phyloP scores from a whole-genome alignment of 2,888 invertebrate genomes.

The Trichopria drosophilae region DNA sequence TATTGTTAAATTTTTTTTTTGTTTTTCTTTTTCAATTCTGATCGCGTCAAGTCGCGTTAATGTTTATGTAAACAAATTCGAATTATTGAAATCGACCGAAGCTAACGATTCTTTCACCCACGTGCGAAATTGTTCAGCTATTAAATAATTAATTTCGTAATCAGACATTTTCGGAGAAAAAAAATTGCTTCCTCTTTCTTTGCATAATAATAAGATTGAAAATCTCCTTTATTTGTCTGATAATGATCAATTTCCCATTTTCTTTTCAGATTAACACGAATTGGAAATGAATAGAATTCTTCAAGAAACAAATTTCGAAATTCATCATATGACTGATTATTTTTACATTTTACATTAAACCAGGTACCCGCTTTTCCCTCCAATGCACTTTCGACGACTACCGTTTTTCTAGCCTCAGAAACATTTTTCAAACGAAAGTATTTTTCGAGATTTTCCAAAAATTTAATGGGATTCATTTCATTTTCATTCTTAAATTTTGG shows the following conservation, averaged over 20 bases:
- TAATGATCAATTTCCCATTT: neutral
- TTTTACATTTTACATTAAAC: too few relatives aligned
- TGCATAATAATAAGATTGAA: neutral
- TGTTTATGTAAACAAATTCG: neutral
- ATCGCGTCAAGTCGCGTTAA: neutral
- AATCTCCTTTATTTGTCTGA: neutral
- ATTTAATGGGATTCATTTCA: too few relatives aligned
- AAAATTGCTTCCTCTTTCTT: neutral
- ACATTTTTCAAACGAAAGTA: too few relatives aligned
- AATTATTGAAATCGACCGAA: conserved; percentile 1
- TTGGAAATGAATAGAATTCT: conserved; percentile 2
- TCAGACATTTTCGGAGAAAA: too few relatives aligned
- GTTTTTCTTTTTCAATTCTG: neutral
- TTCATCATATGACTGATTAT: neutral
- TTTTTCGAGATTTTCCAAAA: too few relatives aligned
- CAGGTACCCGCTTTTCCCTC: too few relatives aligned
- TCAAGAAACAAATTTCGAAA: neutral
- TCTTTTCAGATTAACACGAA: neutral
- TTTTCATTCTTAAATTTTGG: too few relatives aligned
- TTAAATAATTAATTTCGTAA: too few relatives aligned
- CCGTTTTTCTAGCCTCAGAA: too few relatives aligned
- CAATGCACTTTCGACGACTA: too few relatives aligned
- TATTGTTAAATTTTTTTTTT: too few relatives aligned
- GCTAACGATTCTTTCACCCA: neutral
- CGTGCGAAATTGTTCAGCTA: too few relatives aligned